phyloP scores from a whole-genome alignment of 2,797 vertebrate genomes.

The Hyperoplus lanceolatus region DNA sequence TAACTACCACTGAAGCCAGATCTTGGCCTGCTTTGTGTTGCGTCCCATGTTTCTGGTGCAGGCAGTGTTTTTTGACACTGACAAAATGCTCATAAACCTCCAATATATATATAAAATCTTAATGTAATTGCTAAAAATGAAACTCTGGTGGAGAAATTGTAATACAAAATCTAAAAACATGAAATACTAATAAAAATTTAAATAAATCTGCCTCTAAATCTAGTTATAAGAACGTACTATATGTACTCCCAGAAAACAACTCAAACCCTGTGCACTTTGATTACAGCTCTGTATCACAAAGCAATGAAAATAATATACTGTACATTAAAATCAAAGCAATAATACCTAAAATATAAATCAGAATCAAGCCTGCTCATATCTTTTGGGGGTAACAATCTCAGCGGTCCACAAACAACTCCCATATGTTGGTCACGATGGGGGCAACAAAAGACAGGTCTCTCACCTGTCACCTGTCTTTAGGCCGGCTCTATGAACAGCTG shows the following conservation, averaged over 20 bases:
- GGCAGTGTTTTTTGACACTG: not conserved
- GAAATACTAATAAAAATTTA: not conserved
- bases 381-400: not conserved
- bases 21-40: not conserved
- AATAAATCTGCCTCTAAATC: not conserved
- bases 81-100: not conserved
- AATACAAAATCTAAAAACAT: not conserved
- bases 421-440: not conserved
- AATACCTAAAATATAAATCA: constrained; percentile 8
- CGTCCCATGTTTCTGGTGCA: not conserved
- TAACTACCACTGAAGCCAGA: not conserved
- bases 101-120: not conserved
- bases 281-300: not conserved
- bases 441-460: constrained; percentile 19
- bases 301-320: constrained; percentile 9
- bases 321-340: not conserved
- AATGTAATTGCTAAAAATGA: not conserved
- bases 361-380: not conserved
- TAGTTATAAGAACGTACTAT: not conserved
- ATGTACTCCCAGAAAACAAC: not conserved
- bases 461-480: constrained; percentile 31
- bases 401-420: not conserved
- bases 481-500: constrained; percentile 24
- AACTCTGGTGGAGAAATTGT: too few relatives aligned
- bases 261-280: not conserved